A percentile compares a stretch with the other conserved stretches of the same genome.
Conservation (phyloP, 2,113 vertebrate species). For the Quiscalus mexicanus region DNA sequence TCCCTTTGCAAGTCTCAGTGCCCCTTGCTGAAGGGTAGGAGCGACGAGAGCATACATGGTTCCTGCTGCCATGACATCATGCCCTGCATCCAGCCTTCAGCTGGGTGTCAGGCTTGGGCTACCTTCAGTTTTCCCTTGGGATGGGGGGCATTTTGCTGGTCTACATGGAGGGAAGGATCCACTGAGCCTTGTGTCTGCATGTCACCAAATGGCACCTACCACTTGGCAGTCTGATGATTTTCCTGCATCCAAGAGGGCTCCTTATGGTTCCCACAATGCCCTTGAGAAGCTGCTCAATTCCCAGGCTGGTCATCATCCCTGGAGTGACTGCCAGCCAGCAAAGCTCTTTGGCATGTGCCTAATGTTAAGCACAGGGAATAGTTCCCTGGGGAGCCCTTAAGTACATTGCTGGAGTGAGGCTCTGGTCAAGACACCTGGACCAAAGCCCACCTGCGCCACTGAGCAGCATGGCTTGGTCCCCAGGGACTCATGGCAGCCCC, state of each 20-base stretch:
- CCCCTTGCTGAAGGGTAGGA: neutral
- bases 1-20: neutral
- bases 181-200: neutral
- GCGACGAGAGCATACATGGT: accelerated
- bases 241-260: neutral
- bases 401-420: neutral
- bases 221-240: neutral
- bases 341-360: neutral
- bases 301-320: neutral
- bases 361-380: accelerated
- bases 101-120: neutral
- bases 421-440: neutral
- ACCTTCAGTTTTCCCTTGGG: neutral
- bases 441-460: neutral
- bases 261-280: neutral
- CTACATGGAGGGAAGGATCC: neutral
- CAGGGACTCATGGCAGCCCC: neutral
- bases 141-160: neutral
- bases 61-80: neutral
- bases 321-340: neutral
- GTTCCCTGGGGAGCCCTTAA: neutral
- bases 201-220: neutral
- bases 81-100: neutral
- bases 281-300: neutral
- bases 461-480: neutral